Conservation (phyloP, 92 coral and sea anemone genomes). For the Porites divaricata region DNA sequence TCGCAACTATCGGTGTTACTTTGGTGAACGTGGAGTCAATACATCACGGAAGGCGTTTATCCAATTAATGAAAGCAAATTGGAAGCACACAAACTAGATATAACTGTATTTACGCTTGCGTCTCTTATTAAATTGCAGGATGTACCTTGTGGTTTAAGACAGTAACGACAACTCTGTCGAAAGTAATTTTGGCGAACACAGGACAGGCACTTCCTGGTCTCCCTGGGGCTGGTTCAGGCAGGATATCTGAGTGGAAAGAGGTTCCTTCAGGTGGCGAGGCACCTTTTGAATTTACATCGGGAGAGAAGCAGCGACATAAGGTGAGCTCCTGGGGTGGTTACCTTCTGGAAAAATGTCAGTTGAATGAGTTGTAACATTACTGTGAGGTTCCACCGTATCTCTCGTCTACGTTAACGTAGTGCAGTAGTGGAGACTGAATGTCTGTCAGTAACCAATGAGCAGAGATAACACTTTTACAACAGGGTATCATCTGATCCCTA, state of each 20-base stretch:
- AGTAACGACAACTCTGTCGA: conserved; percentile 89
- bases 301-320: conserved; percentile 95
- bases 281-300: conserved; percentile 91
- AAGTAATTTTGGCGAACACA: conserved; percentile 91
- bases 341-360: background rate
- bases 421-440: too few species aligned
- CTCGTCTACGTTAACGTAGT: too few species aligned
- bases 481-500: too few species aligned
- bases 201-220: conserved; percentile 87
- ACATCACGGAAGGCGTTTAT: too few species aligned
- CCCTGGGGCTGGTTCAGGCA: conserved; percentile 65
- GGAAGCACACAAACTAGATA: background rate
- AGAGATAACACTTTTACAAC: too few species aligned
- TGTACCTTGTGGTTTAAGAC: conserved; percentile 87
- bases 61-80: background rate
- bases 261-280: conserved; percentile 81
- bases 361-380: too few species aligned
- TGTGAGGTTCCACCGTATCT: too few species aligned
- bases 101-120: background rate
- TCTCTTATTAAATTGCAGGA: conserved; percentile 45
- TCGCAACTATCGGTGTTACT: too few species aligned
- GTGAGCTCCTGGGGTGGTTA: conserved; percentile 32
- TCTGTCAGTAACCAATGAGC: too few species aligned
- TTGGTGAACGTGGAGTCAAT: too few species aligned
- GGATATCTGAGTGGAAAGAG: conserved; percentile 96